Percentiles rank a stretch among this genome's conserved stretches.
These are phyloP conservation scores for Apantesis nais DNA, from an alignment of 2,888 invertebrate genomes.

Conservation along the genomic window DNA sequence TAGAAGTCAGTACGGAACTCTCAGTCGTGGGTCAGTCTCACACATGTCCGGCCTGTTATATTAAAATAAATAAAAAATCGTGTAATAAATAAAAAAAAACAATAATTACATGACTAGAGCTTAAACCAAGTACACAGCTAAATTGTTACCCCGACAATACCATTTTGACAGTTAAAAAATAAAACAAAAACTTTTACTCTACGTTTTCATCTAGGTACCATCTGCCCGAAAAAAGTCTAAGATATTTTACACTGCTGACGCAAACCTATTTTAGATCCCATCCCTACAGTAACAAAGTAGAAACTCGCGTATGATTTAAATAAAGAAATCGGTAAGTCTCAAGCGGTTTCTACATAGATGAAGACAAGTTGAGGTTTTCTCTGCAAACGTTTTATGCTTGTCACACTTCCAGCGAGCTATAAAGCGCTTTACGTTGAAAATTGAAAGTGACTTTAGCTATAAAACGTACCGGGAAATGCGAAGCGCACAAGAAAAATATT, in stretches of 20 bases:
- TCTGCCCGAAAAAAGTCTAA: slow-evolving; percentile 67
- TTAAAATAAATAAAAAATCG: not conserved
- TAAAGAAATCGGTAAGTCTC: slow-evolving; percentile 59
- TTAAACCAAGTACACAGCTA: slow-evolving; percentile 28
- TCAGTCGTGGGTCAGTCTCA: too few relatives aligned
- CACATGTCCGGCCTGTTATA: not conserved
- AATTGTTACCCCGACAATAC: slow-evolving; percentile 40
- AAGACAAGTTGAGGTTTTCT: slow-evolving; percentile 67
- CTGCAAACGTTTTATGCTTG: slow-evolving; percentile 69
- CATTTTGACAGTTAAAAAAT: slow-evolving; percentile 59
- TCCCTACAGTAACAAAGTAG: slow-evolving; percentile 36
- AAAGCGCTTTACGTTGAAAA: slow-evolving; percentile 80
- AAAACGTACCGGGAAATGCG: slow-evolving; percentile 72
- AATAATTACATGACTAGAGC: slow-evolving; percentile 28
- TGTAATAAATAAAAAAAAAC: slow-evolving; percentile 12
- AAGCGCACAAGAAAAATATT: slow-evolving; percentile 69
- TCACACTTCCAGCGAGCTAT: slow-evolving; percentile 74
- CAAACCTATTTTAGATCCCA: slow-evolving; percentile 38
- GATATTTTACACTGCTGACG: slow-evolving; percentile 44
- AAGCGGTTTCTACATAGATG: slow-evolving; percentile 59
- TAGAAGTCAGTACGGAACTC: too few relatives aligned
- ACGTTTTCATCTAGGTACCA: slow-evolving; percentile 63
- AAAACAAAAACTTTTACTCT: slow-evolving; percentile 63
- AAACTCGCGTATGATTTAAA: slow-evolving; percentile 38
- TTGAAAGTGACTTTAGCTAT: slow-evolving; percentile 82